A percentile compares a stretch with the other conserved stretches of the same genome.
Conservation (phyloP, 2,888 invertebrate species). For the Clepsis dumicolana region DNA sequence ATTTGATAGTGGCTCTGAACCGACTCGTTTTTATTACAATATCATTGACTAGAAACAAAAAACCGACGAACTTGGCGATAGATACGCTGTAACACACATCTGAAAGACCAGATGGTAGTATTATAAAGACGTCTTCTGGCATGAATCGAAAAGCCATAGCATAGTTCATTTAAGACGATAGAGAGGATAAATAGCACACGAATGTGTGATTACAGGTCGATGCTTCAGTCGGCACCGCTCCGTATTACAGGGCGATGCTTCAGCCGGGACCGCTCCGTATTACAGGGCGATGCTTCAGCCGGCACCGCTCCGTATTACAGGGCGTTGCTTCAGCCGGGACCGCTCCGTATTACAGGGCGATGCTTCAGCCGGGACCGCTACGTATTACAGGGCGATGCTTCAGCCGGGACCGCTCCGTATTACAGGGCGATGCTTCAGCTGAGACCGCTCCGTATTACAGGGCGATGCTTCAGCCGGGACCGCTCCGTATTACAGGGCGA, state of each 20-base stretch:
- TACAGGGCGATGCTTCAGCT: slow-evolving; percentile 15
- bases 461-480: slow-evolving; percentile 44
- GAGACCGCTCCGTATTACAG: slow-evolving; percentile 49
- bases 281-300: slow-evolving; percentile 16
- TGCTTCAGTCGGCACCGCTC: slow-evolving; percentile 16
- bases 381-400: slow-evolving; percentile 55
- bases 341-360: too few species aligned
- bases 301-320: slow-evolving; percentile 49
- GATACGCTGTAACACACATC: background rate
- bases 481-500: slow-evolving; percentile 41
- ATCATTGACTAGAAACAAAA: too few species aligned
- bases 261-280: too few species aligned
- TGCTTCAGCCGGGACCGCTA: slow-evolving; percentile 22
- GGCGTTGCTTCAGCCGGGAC: too few species aligned
- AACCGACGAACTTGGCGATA: background rate
- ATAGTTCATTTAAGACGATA: slow-evolving; percentile 41
- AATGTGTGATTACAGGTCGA: slow-evolving; percentile 33
- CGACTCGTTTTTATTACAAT: too few species aligned
- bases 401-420: too few species aligned
- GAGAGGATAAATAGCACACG: slow-evolving; percentile 38
- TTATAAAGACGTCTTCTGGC: slow-evolving; percentile 20
- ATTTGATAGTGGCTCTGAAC: too few species aligned
- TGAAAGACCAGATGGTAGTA: slow-evolving; percentile 1
- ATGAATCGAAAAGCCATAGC: slow-evolving; percentile 33
- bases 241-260: too few species aligned